These are phyloP conservation scores for Agrypnia vestita DNA, from an alignment of 1,140 invertebrate genomes.

Conservation along the genomic window DNA sequence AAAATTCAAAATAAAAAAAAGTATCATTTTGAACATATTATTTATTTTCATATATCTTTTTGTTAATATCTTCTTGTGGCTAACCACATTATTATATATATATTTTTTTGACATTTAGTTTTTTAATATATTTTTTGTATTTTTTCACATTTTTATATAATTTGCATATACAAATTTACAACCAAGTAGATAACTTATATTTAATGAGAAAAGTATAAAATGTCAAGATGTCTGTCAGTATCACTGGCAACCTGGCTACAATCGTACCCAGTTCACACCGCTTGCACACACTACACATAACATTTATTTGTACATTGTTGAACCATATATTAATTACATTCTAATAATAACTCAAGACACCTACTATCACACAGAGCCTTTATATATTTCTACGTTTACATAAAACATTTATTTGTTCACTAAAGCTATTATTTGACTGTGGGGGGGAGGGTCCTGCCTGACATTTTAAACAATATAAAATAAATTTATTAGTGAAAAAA, in stretches of 20 bases:
- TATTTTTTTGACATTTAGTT: conserved; percentile 39
- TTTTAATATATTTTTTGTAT: conserved; percentile 39
- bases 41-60: conserved; percentile 47
- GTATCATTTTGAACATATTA: conserved; percentile 23
- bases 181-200: conserved; percentile 46
- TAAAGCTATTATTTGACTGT: conserved; percentile 45
- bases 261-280: too few species aligned
- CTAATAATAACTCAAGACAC: conserved; percentile 12
- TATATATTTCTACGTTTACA: conserved; percentile 42
- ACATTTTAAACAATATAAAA: conserved; percentile 17
- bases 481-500: too few species aligned
- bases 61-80: conserved; percentile 41
- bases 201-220: conserved; percentile 43
- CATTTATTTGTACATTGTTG: conserved; percentile 42
- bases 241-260: background rate
- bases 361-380: conserved; percentile 46
- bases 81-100: conserved; percentile 33
- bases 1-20: background rate
- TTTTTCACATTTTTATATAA: conserved; percentile 41
- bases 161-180: conserved; percentile 42
- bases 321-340: conserved; percentile 4
- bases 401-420: conserved; percentile 44
- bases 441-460: background rate
- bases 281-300: conserved; percentile 31
- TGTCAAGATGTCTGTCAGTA: conserved; percentile 17